These are phyloP conservation scores for Saguinus midas DNA, from an alignment of 2,113 vertebrate species.

Conservation along the genomic window DNA sequence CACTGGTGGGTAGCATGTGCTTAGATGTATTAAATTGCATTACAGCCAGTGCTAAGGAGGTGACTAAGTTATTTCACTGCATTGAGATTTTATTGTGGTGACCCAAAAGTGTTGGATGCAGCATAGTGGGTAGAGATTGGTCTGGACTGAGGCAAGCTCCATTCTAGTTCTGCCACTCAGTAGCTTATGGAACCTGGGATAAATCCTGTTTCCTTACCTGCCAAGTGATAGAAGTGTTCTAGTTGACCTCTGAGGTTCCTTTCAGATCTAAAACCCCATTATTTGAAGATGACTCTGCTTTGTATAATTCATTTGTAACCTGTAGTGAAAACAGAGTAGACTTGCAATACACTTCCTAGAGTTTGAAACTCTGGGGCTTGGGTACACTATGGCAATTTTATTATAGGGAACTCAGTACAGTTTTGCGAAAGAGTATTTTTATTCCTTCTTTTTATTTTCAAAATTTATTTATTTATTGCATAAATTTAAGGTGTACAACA, in stretches of 20 bases:
- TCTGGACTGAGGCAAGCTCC: not conserved
- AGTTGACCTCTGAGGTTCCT: not conserved
- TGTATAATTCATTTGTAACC: not conserved
- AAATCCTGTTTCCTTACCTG: not conserved
- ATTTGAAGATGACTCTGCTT: not conserved
- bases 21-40: not conserved
- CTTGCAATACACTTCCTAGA: not conserved
- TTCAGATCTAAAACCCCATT: not conserved
- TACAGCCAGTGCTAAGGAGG: not conserved
- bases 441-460: not conserved
- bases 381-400: not conserved
- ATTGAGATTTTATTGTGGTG: not conserved
- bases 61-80: not conserved
- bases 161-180: not conserved
- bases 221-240: not conserved
- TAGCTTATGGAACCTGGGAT: not conserved
- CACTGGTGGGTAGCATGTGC: too few relatives aligned
- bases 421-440: conserved; percentile 16
- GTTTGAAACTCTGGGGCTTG: not conserved
- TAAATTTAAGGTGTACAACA: not conserved
- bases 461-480: not conserved
- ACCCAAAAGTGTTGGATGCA: not conserved
- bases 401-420: not conserved
- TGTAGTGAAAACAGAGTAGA: not conserved
- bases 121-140: not conserved